Evolutionary conservation across 2,113 vertebrate species (phyloP), one percentile per base, ranked within the genome.

Genomic region (Ceuthmochares aereus): DNA sequence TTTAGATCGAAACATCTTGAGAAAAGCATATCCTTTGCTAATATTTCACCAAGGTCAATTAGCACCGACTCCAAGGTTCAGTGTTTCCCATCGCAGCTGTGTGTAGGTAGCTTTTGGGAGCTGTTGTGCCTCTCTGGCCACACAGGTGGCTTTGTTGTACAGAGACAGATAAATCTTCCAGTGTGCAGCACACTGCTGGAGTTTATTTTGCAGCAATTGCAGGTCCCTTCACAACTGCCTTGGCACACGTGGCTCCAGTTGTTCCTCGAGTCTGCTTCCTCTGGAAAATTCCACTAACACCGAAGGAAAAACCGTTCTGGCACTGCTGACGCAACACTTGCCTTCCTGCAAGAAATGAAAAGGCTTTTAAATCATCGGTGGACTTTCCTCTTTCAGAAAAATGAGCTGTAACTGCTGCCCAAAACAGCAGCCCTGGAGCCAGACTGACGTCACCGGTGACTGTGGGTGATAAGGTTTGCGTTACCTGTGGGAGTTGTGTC

Each of bases 231-330:
- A 22, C 45, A 43, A 10, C 42, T 27, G 25, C 85, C 64, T 76
- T 80, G 74, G 81, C 87, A 75, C 89, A 9, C 36, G 47, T 49
- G 59, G 87, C 73, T 96, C 21, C 66, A 13, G 32, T 23, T 10
- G 1, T 96, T 96, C 85, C 95, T 96, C 58, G 34, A 88, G 69
- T 95, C 79, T 84, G 1, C 34, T 96, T 96, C 94, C 97, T 79
- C 92, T 97, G 92, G 94, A 97, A 96, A 93, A 97, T 96, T 97
- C 96, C 96, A 96, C 69, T 27, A 84, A 11, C 43, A 0, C 63
- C 1, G 3, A 18, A 74, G 95, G 93, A 95, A 86, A 42, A 90
- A 29, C 49, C 17, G 1, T 3, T 15, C 47, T 3, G 45, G 81
- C 7, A 55, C 84, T 51, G 93, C 63, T 89, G 94, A 84, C 37